Conservation (phyloP, 2,113 vertebrate species). For the Poecile atricapillus region DNA sequence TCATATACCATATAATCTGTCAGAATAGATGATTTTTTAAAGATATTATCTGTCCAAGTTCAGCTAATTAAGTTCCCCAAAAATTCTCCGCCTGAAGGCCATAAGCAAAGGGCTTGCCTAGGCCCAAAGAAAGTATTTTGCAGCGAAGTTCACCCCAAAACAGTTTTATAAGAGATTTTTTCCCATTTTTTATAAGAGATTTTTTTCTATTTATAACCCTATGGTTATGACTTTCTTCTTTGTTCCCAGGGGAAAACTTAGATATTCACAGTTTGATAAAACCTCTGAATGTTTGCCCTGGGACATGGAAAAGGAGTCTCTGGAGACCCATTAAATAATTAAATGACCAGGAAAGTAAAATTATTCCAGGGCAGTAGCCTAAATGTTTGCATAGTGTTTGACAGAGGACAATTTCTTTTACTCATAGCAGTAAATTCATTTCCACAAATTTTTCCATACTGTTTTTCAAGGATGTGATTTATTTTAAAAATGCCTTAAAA, state of each 20-base stretch:
- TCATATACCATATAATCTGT: not conserved
- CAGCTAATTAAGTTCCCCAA: not conserved
- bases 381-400: not conserved
- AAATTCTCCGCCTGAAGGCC: not conserved
- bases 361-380: not conserved
- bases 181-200: not conserved
- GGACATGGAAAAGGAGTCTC: not conserved
- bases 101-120: not conserved
- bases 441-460: not conserved
- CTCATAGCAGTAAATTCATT: not conserved
- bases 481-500: not conserved
- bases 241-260: not conserved
- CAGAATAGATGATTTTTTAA: not conserved
- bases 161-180: not conserved
- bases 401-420: not conserved
- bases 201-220: not conserved
- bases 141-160: not conserved
- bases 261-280: not conserved
- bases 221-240: not conserved
- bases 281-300: not conserved
- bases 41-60: not conserved
- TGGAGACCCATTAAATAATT: not conserved
- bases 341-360: not conserved
- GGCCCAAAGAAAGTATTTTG: not conserved
- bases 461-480: not conserved